Evolutionary conservation across 2,113 vertebrate genomes (phyloP), one percentile per base, ranked within the genome.

Genomic region (Lethenteron camtschaticum): DNA sequence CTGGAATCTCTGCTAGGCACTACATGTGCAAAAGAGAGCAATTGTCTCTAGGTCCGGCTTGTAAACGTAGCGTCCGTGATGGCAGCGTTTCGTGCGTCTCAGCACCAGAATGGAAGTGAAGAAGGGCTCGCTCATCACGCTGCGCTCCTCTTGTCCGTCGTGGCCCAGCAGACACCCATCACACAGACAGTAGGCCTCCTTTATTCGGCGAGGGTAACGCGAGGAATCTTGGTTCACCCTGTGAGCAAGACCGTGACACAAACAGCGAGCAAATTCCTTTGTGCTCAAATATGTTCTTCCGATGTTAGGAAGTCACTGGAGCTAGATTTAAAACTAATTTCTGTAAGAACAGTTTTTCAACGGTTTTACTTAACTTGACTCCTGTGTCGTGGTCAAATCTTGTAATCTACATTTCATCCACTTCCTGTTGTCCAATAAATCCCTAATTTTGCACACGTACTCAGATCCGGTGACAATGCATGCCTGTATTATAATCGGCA

Each of bases 1-100:
- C 41, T 41, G 6, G 41, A 7, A 41, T 41, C 14, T 10, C 41
- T 68, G 9, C 9, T 24, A n/a, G 10, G n/a, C 11, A 2, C 70
- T 18, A 18, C 73, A 76, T 66, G 73, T 69, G 68, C 71, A 76
- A 24, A 75, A 72, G 60, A 73, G 68, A 3, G 68, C 70, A 5
- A 74, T 55, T 10, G 56, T 68, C 13, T 74, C 71, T 63, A 20
- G 58, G 12, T 14, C 57, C n/a, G n/a, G 55, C 71, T 72, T 71
- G 70, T 73, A 75, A 55, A 75, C 2, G 3, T 18, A 69, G 10
- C 58, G 68, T 5, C 69, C 70, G 18, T 56, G 72, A 57, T 75
- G 72, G 16, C 75, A 75, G 56, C 55, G 69, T 4, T 12, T 11
- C 6, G 69, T 55, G 63, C 72, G 73, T 57, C 71, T 55, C 58